Conservation (phyloP, 2,113 vertebrate species). For the Clupea harengus region DNA sequence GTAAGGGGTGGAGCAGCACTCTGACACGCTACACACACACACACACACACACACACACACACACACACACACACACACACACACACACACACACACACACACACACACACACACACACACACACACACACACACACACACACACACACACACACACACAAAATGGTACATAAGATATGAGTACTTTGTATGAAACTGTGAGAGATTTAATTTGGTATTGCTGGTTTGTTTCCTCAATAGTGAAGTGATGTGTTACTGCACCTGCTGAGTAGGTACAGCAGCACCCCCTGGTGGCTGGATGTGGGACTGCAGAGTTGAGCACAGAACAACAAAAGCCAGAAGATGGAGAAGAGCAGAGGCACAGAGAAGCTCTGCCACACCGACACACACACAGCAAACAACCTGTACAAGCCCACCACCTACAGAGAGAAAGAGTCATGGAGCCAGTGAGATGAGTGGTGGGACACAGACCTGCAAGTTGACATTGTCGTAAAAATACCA, state of each 20-base stretch:
- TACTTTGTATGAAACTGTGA: too few species aligned
- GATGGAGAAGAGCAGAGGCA: slow-evolving; percentile 78
- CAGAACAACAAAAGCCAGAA: slow-evolving; percentile 82
- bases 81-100: not conserved
- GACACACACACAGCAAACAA: slow-evolving; percentile 73
- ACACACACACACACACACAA: slow-evolving; percentile 18
- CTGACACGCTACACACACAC: slow-evolving; percentile 69
- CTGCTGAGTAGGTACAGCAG: slow-evolving; percentile 79
- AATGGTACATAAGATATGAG: not conserved
- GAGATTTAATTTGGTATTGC: not conserved
- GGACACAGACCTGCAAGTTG: too few species aligned
- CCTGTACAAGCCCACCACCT: slow-evolving; percentile 74
- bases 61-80: slow-evolving; percentile 24
- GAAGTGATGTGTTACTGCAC: slow-evolving; percentile 51
- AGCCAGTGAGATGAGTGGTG: not conserved
- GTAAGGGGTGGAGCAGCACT: slow-evolving; percentile 82
- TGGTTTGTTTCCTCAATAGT: not conserved
- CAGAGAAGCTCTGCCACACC: slow-evolving; percentile 80
- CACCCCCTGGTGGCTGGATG: slow-evolving; percentile 69
- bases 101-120: not conserved
- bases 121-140: too few species aligned
- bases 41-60: not conserved
- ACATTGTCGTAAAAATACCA: too few species aligned
- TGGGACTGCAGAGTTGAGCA: slow-evolving; percentile 67
- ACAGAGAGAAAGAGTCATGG: not conserved